Base-by-base conservation (phyloP, 2,113 vertebrate species). In the Hylia prasina region DNA sequence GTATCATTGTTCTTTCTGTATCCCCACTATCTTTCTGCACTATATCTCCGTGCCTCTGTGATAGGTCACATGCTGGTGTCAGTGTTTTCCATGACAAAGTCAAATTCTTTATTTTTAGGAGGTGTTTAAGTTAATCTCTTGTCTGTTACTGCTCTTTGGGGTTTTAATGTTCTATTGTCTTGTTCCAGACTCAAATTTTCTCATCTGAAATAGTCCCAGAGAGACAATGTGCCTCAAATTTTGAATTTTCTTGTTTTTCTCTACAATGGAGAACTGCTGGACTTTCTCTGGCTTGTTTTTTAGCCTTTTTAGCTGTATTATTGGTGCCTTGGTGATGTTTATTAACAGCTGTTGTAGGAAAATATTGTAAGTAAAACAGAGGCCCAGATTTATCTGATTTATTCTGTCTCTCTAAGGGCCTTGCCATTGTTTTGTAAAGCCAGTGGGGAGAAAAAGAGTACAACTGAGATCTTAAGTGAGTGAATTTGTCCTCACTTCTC, bases 401-500 rank as follows among this genome's bases (percentile, higher is more conserved):
- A 57, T 8, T 8, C 40, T 45, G 18, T 69, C 61, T 85, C 51
- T 63, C 56, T 35, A 22, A 60, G 69, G 45, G 61, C 25, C 31
- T 87, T 71, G 30, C 44, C 33, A 56, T 27, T 65, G 37, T 61
- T 51, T 44, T 61, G 33, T 33, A 88, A 72, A 86, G 23, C 9
- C n/a, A 69, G 37, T 2, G 12, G 58, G 75, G 45, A 95, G 25
- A 90, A 35, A 81, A 91, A 66, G 56, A 87, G n/a, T 63, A 72
- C 63, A 88, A 42, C 31, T 20, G 48, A 81, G 39, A 70, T 47
- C 73, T 71, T 54, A 25, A 77, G 35, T 18, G 58, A 66, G 50
- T 69, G 63, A 93, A 86, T 86, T 88, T 90, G 50, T 73, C 90
- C 58, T 92, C 39, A 86, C 42, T 96, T 94, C 92, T 94, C 79